phyloP scores from a whole-genome alignment of 2,113 vertebrate genomes.

The Podilymbus podiceps region DNA sequence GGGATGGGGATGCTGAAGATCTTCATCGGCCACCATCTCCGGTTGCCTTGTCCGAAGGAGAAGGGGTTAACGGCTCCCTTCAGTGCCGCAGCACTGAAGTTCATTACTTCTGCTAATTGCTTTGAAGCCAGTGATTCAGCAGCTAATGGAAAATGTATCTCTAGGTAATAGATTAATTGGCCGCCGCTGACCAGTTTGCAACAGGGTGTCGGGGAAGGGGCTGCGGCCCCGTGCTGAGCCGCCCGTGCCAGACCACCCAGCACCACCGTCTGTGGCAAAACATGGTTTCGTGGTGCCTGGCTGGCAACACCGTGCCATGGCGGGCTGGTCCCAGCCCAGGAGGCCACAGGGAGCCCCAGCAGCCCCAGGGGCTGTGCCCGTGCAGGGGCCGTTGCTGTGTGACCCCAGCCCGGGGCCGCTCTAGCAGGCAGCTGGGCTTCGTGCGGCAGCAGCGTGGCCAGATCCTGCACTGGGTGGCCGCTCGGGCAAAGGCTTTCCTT shows the following conservation, averaged over 20 bases:
- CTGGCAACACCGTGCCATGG: accelerated
- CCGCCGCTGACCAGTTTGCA: background rate
- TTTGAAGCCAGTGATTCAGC: constrained; percentile 38
- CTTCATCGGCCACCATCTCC: accelerated
- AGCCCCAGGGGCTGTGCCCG: background rate
- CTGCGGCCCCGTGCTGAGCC: accelerated
- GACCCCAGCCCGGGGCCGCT: accelerated
- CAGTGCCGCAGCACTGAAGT: constrained; percentile 3
- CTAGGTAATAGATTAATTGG: constrained; percentile 26
- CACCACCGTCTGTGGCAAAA: background rate
- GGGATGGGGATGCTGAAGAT: background rate
- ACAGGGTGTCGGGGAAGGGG: background rate
- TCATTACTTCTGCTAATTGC: constrained; percentile 65
- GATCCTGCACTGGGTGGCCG: background rate
- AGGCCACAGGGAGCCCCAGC: accelerated
- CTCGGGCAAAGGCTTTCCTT: background rate
- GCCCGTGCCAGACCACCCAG: accelerated
- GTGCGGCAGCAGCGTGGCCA: accelerated
- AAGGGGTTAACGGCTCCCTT: constrained; percentile 20
- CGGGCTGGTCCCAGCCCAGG: no score
- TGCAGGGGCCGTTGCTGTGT: background rate
- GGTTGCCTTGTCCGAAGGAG: background rate
- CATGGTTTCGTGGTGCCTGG: accelerated
- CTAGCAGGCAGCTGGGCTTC: accelerated
- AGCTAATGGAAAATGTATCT: constrained; percentile 41